Evolutionary conservation across 2,797 vertebrate genomes (phyloP), one percentile per base, ranked within the genome.

Genomic region (Adrianichthys oophorus): DNA sequence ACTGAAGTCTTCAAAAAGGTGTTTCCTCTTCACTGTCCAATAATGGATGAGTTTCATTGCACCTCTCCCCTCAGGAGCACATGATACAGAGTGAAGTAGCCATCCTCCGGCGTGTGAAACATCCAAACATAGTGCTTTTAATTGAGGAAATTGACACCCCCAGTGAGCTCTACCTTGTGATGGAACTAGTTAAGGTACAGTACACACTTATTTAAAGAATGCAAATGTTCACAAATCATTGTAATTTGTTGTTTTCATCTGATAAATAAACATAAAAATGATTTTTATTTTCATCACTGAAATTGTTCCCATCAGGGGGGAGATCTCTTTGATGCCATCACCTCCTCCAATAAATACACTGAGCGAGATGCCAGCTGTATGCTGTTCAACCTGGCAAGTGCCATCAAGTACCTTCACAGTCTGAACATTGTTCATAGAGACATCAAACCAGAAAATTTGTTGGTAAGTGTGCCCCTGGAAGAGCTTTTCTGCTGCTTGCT

Each of bases 81-180:
- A 96, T 99, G 97, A 96, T 99, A 72, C 96, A 98, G 85, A 99
- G 95, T 4, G 97, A 99, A 71, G 96, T 98, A 49, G 94, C 96
- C 29, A 97, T 99, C 83, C 91, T 99, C 65, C 93, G 97, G 46
- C 91, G 95, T 66, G 95, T 99, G 64, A 99, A 99, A 82, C 97
- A 99, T 75, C 97, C 97, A 68, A 99, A 99, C 74, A 96, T 99
- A 4, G 95, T 99, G 10, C 95, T 99, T 71, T 87, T 98, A 56
- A 97, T 99, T 7, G 97, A 99, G 72, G 97, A 99, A 80, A 95
- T 98, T 95, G 97, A 99, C 77, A 94, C 97, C 52, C 89, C 92
- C 15, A 94, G 79, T 44, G 96, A 97, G 4, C 92, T 98, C 41
- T 98, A 96, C 56, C 95, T 98, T 50, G 95, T 99, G 58, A 98